Evolutionary conservation across 2,113 vertebrate genomes (phyloP).

Genomic region (Bettongia penicillata): DNA sequence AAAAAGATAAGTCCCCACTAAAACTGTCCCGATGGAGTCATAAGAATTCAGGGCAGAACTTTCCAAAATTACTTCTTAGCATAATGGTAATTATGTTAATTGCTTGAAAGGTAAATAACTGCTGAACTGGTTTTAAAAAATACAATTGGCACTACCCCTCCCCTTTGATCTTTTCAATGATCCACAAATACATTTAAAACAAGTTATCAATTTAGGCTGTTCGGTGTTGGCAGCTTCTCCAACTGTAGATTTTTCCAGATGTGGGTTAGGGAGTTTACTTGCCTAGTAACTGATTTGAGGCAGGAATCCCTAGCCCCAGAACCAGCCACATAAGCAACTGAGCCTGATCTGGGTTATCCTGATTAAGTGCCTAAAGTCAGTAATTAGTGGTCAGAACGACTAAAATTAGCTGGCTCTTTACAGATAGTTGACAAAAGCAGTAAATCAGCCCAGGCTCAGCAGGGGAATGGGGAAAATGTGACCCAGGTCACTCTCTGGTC

Average conservation of each 20-base stretch:
- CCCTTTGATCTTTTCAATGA: constrained; percentile 45
- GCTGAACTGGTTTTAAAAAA: constrained; percentile 83
- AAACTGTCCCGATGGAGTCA: constrained; percentile 86
- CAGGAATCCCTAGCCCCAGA: not conserved
- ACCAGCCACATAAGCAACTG: constrained; percentile 25
- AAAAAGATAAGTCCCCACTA: constrained; percentile 87
- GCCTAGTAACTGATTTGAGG: not conserved
- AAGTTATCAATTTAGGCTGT: constrained; percentile 66
- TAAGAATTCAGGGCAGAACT: constrained; percentile 86
- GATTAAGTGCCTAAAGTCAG: constrained; percentile 37
- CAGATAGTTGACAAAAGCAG: constrained; percentile 44
- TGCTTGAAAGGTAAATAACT: constrained; percentile 90
- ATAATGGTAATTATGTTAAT: constrained; percentile 88
- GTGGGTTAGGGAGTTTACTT: not conserved
- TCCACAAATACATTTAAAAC: constrained; percentile 44
- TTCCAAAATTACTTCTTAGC: constrained; percentile 88
- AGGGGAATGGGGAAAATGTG: not conserved
- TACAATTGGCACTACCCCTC: constrained; percentile 55
- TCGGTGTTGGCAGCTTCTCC: not conserved
- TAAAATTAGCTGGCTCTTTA: constrained; percentile 30
- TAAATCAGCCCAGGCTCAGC: constrained; percentile 34
- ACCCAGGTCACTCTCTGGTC: not conserved
- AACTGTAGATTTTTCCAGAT: not conserved
- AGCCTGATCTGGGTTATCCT: not conserved
- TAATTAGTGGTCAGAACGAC: constrained; percentile 46